Evolutionary conservation across 2,797 vertebrate species (phyloP), one percentile per base, ranked within the genome.

Genomic region (Sandelia bainsii): DNA sequence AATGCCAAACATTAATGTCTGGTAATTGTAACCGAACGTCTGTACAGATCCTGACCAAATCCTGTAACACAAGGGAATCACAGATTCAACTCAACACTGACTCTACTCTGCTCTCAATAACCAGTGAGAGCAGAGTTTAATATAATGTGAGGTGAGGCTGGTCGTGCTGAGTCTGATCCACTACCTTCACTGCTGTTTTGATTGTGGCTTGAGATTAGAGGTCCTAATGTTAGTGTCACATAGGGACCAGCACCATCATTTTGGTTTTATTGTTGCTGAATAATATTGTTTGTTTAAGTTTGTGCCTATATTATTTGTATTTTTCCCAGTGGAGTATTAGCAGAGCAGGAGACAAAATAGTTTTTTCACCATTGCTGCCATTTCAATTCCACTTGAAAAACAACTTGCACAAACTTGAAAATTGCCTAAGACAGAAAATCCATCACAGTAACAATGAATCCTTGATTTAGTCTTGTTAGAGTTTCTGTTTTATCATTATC

Each of bases 401-500:
- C 54, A 68, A 68, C 58, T 76, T 46, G 42, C 53, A 19, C 44
- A 19, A 13, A 74, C 68, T 63, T 67, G 58, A 80, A 83, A 90
- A 87, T 87, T 58, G 65, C 60, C 57, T 4, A 53, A 79, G 68
- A 87, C 66, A 82, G 74, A 89, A 87, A 90, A 90, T 79, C 82
- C 74, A 87, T 89, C 79, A 69, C 6, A 50, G 62, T 56, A 56
- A 77, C 80, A 88, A 69, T 49, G 42, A 79, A 80, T 62, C 59
- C 74, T 74, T 84, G 72, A 88, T 89, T 85, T 76, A 62, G 62
- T 79, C 57, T 71, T 75, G 80, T 88, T 80, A 62, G 69, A 73
- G 62, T 81, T 67, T 77, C 69, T 70, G 69, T 80, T 77, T 84
- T 87, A 84, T 87, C 72, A 81, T 87, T 80, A 90, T 89, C 83